These are phyloP conservation scores for Cyanoramphus novaezelandiae DNA, from an alignment of 2,113 vertebrate species.

Conservation along the genomic window DNA sequence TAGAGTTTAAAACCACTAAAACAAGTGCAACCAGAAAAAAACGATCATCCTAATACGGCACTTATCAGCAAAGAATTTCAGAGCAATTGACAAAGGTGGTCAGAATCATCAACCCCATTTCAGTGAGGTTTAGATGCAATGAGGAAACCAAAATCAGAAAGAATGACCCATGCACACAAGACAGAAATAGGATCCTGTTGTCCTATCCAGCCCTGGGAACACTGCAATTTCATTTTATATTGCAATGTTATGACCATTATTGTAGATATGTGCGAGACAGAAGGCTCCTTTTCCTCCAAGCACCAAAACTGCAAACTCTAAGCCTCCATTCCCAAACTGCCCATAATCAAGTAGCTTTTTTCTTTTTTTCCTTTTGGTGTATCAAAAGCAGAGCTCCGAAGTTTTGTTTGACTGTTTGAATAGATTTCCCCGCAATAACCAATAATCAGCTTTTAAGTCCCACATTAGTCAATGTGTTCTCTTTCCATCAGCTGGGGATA, in stretches of 20 bases:
- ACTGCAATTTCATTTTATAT: not conserved
- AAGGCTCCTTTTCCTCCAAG: not conserved
- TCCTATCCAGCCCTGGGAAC: not conserved
- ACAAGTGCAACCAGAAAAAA: not conserved
- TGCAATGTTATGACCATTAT: not conserved
- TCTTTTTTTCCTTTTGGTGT: not conserved
- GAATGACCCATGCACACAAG: accelerated
- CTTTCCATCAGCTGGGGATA: not conserved
- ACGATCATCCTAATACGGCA: not conserved
- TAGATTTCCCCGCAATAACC: not conserved
- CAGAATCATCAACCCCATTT: not conserved
- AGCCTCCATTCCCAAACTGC: not conserved
- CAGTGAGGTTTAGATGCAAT: not conserved
- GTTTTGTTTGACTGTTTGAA: not conserved
- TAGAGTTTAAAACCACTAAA: not conserved
- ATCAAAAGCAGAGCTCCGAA: not conserved
- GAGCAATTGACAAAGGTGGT: not conserved
- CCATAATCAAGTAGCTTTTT: not conserved
- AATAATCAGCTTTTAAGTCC: not conserved
- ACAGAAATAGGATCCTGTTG: not conserved
- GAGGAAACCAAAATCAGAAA: not conserved
- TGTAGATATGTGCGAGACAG: not conserved
- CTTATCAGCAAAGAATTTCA: not conserved
- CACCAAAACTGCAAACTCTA: not conserved
- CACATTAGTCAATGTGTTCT: not conserved